Base-by-base conservation (phyloP, 2,113 vertebrate species). In the Nymphicus hollandicus region DNA sequence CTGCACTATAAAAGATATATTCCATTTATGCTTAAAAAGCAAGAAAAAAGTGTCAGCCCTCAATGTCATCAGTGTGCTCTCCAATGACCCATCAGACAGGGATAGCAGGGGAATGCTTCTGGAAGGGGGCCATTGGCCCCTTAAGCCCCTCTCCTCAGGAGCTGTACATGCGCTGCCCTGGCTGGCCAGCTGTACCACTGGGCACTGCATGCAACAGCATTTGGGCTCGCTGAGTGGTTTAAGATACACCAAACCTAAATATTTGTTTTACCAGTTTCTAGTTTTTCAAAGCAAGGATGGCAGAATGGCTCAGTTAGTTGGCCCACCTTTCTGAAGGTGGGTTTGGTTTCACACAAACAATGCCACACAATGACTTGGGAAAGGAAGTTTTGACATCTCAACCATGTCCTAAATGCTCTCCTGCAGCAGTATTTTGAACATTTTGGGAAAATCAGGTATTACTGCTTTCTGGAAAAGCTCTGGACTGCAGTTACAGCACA, bases 241-340 rank as follows among this genome's bases (percentile, higher is more conserved):
- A 37, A 63, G 55, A 23, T 41, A 11, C 23, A 19, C 17, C 52
- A 64, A 71, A 50, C 6, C 4, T 28, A 68, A 63, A 5, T 10
- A 11, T 22, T 81, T 31, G 18, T 53, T 88, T 69, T 44, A 73
- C 18, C 17, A 10, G 4, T 55, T 82, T 69, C 52, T 55, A 23
- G 1, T 24, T 79, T 94, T 93, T 44, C 19, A 58, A 74, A 70
- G 25, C 58, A 41, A 58, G 37, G 58, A 17, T 33, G 37, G n/a
- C n/a, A 60, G 58, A 76, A n/a, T 5, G 20, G 25, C 33, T 64
- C 0, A 0, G 14, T 37, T 73, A 0, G 0, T 63, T 28, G 41
- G 23, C 25, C 43, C 0, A 0, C 19, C 24, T 22, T 69, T 69
- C 49, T 29, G 44, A 39, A 56, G 18, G 23, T 13, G 14, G 43